Conservation (phyloP, 1,140 invertebrate species). For the Yoshiicerus persimilis region DNA sequence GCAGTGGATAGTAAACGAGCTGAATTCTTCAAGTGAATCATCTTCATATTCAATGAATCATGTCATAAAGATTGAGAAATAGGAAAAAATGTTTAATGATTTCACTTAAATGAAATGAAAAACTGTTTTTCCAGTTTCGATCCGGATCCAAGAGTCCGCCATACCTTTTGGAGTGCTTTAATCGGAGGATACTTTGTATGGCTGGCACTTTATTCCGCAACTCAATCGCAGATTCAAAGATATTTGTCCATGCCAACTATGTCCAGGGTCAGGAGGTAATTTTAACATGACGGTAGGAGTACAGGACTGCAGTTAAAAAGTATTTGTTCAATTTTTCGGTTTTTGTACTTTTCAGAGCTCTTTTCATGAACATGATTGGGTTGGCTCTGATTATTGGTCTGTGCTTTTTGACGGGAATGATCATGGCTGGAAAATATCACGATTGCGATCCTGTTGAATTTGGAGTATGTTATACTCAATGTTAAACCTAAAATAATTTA, state of each 20-base stretch:
- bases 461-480: background rate
- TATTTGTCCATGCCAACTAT: background rate
- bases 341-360: constrained; percentile 57
- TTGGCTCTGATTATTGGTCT: constrained; percentile 66
- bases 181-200: constrained; percentile 45
- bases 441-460: constrained; percentile 57
- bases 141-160: constrained; percentile 36
- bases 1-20: constrained; percentile 36
- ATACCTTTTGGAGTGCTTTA: constrained; percentile 43
- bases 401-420: constrained; percentile 71
- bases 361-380: constrained; percentile 67
- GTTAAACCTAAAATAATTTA: no score
- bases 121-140: constrained; percentile 44
- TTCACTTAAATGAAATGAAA: background rate
- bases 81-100: background rate
- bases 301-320: background rate
- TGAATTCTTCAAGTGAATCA: constrained; percentile 51
- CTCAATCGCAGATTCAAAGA: constrained; percentile 46
- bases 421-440: constrained; percentile 58
- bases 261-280: constrained; percentile 53
- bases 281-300: no score
- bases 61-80: background rate
- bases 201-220: constrained; percentile 39
- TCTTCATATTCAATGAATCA: background rate
- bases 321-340: background rate